phyloP scores from a whole-genome alignment of 2,113 vertebrate genomes.

The Forbesichthys papilliferus region DNA sequence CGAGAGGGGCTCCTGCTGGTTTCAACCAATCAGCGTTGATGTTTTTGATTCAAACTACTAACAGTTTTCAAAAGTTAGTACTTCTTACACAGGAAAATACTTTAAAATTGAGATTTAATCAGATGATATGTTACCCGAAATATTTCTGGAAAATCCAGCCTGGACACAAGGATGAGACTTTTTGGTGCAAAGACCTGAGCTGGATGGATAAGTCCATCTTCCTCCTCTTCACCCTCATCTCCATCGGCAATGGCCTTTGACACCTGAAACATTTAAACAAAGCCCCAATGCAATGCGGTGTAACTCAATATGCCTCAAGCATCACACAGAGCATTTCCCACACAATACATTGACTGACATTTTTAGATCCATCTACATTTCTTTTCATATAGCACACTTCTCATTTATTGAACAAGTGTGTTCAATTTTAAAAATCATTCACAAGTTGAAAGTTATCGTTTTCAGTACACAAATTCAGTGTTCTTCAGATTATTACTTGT shows the following conservation, averaged over 20 bases:
- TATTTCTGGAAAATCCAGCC: slow-evolving; percentile 95
- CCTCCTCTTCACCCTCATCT: slow-evolving; percentile 88
- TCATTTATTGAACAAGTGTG: too few species aligned
- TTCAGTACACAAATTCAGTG: too few species aligned
- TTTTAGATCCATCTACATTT: neutral
- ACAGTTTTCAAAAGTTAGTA: slow-evolving; percentile 24
- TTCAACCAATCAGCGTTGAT: slow-evolving; percentile 9
- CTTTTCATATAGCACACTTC: too few species aligned
- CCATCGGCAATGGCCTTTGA: slow-evolving; percentile 82
- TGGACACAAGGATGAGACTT: slow-evolving; percentile 95
- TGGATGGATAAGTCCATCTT: slow-evolving; percentile 92
- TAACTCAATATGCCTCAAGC: slow-evolving; percentile 1
- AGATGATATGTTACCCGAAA: slow-evolving; percentile 86
- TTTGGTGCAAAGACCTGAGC: slow-evolving; percentile 97
- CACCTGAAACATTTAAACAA: slow-evolving; percentile 81
- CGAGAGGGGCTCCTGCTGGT: too few species aligned
- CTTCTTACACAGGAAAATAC: slow-evolving; percentile 30
- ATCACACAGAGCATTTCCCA: neutral
- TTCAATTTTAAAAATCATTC: too few species aligned
- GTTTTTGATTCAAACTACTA: too few species aligned
- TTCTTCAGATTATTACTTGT: too few species aligned
- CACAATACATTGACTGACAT: neutral
- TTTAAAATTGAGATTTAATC: slow-evolving; percentile 50
- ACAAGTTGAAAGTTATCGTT: too few species aligned
- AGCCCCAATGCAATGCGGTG: neutral